Conservation (phyloP, 2,113 vertebrate genomes). For the Thamnaconus septentrionalis region DNA sequence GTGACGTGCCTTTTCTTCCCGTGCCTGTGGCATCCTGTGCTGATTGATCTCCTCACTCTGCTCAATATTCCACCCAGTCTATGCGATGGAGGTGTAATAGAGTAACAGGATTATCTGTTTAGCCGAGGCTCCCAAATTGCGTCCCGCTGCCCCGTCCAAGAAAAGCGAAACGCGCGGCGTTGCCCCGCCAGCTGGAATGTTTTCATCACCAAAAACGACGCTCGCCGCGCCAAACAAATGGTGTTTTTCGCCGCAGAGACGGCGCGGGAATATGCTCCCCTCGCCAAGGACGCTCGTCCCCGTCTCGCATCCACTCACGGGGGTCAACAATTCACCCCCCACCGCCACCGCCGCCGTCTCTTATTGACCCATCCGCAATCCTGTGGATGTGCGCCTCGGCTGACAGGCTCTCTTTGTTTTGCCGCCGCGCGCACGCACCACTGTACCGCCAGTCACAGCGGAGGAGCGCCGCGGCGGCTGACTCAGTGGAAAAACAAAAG, state of each 20-base stretch:
- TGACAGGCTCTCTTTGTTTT: constrained; percentile 44
- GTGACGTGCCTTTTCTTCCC: neutral
- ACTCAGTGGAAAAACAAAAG: constrained; percentile 36
- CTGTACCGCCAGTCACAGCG: constrained; percentile 63
- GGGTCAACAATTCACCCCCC: constrained; percentile 41
- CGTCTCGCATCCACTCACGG: constrained; percentile 36
- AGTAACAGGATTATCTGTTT: constrained; percentile 49
- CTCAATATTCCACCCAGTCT: constrained; percentile 12
- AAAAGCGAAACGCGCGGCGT: constrained; percentile 9
- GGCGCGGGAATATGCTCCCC: constrained; percentile 30
- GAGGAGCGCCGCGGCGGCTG: constrained; percentile 47
- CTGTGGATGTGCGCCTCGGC: constrained; percentile 44
- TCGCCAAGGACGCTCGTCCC: constrained; percentile 31
- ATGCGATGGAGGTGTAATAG: constrained; percentile 16
- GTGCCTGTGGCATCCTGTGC: neutral
- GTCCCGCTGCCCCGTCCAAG: constrained; percentile 20
- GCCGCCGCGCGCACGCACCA: constrained; percentile 42
- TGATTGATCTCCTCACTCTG: constrained; percentile 42
- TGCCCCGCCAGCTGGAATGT: constrained; percentile 29
- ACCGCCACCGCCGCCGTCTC: constrained; percentile 11
- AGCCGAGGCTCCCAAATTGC: constrained; percentile 30
- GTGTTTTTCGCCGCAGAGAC: constrained; percentile 27
- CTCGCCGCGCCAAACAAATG: constrained; percentile 42
- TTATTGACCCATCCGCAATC: constrained; percentile 56
- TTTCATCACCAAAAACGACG: constrained; percentile 49